Percentiles rank a stretch among this genome's conserved stretches.
phyloP scores from a whole-genome alignment of 2,113 vertebrate genomes.

The Myanophis thanlyinensis region DNA sequence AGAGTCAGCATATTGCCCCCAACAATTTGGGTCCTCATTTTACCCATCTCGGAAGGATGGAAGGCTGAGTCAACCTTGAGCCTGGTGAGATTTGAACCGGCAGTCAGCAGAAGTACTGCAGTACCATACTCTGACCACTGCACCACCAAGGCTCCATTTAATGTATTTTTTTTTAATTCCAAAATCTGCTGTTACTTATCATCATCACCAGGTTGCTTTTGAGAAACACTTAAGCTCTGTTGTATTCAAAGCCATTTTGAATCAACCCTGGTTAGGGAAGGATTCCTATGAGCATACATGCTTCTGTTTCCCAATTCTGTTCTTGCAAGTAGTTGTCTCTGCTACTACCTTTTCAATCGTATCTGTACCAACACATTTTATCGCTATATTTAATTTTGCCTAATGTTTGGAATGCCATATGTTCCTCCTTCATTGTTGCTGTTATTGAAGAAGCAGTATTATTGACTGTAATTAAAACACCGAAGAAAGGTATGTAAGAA shows the following conservation, averaged over 20 bases:
- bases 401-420: not conserved
- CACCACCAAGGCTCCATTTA: no score
- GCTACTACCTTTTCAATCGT: not conserved
- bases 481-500: not conserved
- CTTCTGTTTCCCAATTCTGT: not conserved
- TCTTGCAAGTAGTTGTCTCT: not conserved
- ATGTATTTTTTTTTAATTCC: not conserved
- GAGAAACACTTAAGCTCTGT: not conserved
- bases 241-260: not conserved
- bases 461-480: slow-evolving; percentile 5
- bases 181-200: not conserved
- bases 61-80: no score
- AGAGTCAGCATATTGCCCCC: no score
- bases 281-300: not conserved
- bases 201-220: not conserved
- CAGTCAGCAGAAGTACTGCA: no score
- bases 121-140: no score
- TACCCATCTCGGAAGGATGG: no score
- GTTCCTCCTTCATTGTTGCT: not conserved
- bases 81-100: no score
- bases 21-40: no score
- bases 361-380: not conserved
- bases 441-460: not conserved
- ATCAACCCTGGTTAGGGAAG: not conserved
- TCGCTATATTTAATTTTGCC: not conserved